phyloP scores from a whole-genome alignment of 2,888 invertebrate genomes.

The Fissipunctia ypsillon region DNA sequence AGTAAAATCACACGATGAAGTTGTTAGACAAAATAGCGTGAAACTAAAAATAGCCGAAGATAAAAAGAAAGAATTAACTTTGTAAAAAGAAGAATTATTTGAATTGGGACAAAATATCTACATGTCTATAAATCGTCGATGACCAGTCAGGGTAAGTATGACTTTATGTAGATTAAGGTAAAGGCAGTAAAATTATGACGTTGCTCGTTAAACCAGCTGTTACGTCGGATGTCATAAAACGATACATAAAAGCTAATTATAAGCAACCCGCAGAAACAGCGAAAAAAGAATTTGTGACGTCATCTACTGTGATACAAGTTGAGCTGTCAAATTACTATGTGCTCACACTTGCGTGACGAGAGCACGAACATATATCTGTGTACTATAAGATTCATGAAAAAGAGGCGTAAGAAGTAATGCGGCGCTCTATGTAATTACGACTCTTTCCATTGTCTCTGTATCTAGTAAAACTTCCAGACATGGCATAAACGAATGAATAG shows the following conservation, averaged over 20 bases:
- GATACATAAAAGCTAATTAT: conserved; percentile 86
- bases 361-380: conserved; percentile 12
- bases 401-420: conserved; percentile 13
- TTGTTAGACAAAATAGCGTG: conserved; percentile 24
- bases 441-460: conserved; percentile 3
- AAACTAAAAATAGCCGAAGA: conserved; percentile 15
- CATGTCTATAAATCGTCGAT: conserved; percentile 10
- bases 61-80: conserved; percentile 9
- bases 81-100: conserved; percentile 1
- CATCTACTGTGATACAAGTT: conserved; percentile 65
- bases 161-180: conserved; percentile 71
- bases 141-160: conserved; percentile 36
- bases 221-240: conserved; percentile 86
- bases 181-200: conserved; percentile 81
- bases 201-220: conserved; percentile 79
- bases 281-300: conserved; percentile 64
- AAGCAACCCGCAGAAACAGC: conserved; percentile 71
- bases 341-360: conserved; percentile 16
- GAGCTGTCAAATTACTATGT: conserved; percentile 52
- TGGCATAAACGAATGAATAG: conserved; percentile 17
- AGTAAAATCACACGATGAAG: conserved; percentile 27
- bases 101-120: conserved; percentile 4
- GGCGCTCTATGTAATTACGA: conserved; percentile 10
- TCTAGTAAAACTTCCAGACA: conserved; percentile 6
- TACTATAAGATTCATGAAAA: conserved; percentile 37